Base-by-base conservation (phyloP, 2,113 vertebrate species). In the Centropus bengalensis region DNA sequence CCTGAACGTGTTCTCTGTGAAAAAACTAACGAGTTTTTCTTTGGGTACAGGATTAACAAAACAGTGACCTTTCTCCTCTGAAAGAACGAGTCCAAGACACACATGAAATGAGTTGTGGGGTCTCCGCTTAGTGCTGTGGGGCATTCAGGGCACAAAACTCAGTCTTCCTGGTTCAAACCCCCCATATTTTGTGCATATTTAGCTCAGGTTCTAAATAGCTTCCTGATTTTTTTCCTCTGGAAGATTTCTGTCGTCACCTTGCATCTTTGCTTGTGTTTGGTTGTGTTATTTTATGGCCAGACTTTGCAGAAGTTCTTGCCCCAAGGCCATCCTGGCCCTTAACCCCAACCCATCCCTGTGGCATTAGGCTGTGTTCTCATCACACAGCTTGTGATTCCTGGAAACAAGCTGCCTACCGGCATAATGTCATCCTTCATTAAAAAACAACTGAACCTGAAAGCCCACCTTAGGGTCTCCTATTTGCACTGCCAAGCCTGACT, bases 31-130 rank as follows among this genome's bases (percentile, higher is more conserved):
- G 8, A 8, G 49, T 64, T 79, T 73, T 19, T 13, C 16, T 33
- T 33, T 11, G 28, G 24, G 4, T 15, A 20, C 2, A 27, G n/a
- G 9, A 21, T 71, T 64, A 49, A 38, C 21, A 30, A 49, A 52
- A 22, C 6, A 49, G 23, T 10, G 22, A 32, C 21, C 54, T 30
- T 82, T 67, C 44, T 89, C 32, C 56, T 47, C 27, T 15, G 56
- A 47, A 63, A n/a, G 10, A 2, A 2, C 4, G 3, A 55, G 15
- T 12, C 28, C 17, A 38, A 87, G 44, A 21, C 60, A 91, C 14
- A 4, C 1, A 10, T 82, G 92, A 79, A 90, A 85, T 1, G 47
- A 97, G 73, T 76, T 97, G 95, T 93, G 95, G 82, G 89, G 89
- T 91, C 97, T 96, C 82, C 36, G 75, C 64, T 38, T 77, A 93